phyloP scores from a whole-genome alignment of 2,797 vertebrate genomes.

The Lates japonicus region DNA sequence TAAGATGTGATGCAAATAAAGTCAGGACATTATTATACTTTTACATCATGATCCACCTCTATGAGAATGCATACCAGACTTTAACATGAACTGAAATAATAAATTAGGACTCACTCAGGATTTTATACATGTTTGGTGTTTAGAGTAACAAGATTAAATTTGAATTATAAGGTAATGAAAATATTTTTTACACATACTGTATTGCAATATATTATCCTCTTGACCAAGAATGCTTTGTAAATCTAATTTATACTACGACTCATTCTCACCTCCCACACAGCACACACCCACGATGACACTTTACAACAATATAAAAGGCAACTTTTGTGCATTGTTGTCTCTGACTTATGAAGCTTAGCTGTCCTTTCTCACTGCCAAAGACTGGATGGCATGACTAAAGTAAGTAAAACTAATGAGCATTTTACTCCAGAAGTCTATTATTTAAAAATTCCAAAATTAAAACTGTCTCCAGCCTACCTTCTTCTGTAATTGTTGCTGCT shows the following conservation, averaged over 20 bases:
- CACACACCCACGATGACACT: constrained; percentile 12
- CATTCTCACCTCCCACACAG: constrained; percentile 19
- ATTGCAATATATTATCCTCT: not conserved
- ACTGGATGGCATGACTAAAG: constrained; percentile 21
- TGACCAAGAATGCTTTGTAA: not conserved
- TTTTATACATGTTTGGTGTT: not conserved
- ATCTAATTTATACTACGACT: not conserved
- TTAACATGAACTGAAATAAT: not conserved
- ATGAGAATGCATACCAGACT: not conserved
- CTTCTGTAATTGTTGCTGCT: not conserved
- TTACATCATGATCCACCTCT: not conserved
- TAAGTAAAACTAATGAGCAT: constrained; percentile 17
- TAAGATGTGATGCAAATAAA: not conserved
- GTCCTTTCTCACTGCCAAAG: constrained; percentile 16
- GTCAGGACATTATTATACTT: not conserved
- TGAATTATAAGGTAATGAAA: not conserved
- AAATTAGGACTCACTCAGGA: not conserved
- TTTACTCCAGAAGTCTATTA: constrained; percentile 20
- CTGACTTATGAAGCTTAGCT: constrained; percentile 46
- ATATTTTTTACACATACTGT: not conserved
- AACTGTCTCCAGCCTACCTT: constrained; percentile 8
- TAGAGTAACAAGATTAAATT: not conserved
- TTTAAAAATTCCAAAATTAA: constrained; percentile 21
- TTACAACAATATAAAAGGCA: constrained; percentile 18
- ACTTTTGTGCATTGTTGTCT: constrained; percentile 21